phyloP scores from a whole-genome alignment of 1,140 invertebrate genomes.

The Calliphora vicina region DNA sequence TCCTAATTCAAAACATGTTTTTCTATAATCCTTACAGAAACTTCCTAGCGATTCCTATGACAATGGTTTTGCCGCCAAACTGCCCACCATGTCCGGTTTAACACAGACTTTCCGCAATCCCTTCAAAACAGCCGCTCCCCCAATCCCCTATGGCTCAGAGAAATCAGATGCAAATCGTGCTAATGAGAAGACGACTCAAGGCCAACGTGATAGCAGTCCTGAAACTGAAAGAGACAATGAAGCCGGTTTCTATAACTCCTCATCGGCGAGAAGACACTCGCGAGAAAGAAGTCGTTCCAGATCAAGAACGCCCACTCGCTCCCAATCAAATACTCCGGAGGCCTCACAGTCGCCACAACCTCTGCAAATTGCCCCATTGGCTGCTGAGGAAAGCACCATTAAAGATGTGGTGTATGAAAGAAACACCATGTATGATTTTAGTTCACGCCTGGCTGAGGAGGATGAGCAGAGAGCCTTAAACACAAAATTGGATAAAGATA shows the following conservation, averaged over 20 bases:
- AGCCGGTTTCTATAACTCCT: neutral
- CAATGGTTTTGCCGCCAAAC: neutral
- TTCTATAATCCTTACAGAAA: neutral
- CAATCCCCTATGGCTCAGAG: neutral
- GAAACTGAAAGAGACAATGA: neutral
- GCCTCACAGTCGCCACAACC: constrained; percentile 46
- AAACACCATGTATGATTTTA: constrained; percentile 53
- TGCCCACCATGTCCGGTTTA: neutral
- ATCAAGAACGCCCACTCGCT: constrained; percentile 35
- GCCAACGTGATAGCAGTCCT: neutral
- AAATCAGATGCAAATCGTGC: neutral
- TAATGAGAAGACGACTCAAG: neutral
- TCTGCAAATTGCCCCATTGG: constrained; percentile 48
- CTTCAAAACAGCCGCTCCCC: neutral
- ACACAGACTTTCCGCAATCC: neutral
- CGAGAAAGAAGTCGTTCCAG: constrained; percentile 1
- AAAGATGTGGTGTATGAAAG: constrained; percentile 43
- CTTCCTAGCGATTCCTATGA: neutral
- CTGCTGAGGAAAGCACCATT: neutral
- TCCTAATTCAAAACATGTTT: neutral
- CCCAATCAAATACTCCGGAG: constrained; percentile 51
- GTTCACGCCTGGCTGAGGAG: constrained; percentile 39
- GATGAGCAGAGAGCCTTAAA: constrained; percentile 36
- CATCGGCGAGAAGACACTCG: neutral
- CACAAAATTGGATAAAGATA: constrained; percentile 41